phyloP scores from a whole-genome alignment of 2,888 invertebrate species.

The Scrobipalpa atriplicella region DNA sequence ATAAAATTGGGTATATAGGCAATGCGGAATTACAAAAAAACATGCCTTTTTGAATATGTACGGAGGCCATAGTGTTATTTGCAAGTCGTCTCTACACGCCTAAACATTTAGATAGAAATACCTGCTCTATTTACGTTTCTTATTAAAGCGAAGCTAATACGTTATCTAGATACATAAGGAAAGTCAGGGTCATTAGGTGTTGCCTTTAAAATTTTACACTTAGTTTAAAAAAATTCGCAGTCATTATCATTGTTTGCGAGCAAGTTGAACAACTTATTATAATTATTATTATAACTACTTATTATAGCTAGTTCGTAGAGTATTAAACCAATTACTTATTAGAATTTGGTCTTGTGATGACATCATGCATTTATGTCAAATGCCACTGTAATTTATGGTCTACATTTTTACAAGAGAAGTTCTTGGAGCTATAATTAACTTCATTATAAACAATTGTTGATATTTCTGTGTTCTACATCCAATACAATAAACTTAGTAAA shows the following conservation, averaged over 20 bases:
- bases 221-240: not conserved
- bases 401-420: not conserved
- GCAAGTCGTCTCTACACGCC: not conserved
- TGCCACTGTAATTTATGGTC: not conserved
- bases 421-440: not conserved
- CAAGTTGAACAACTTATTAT: conserved; percentile 13
- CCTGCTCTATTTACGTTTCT: not conserved
- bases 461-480: no score
- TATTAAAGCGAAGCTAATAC: not conserved
- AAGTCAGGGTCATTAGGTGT: not conserved
- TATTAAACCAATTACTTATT: conserved; percentile 2
- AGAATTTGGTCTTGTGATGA: not conserved
- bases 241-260: not conserved
- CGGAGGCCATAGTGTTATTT: not conserved
- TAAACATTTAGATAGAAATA: not conserved
- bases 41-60: not conserved
- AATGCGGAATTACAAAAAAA: not conserved
- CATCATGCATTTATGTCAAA: not conserved
- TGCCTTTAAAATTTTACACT: not conserved
- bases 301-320: not conserved
- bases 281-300: no score
- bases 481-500: no score
- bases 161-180: not conserved
- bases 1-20: no score
- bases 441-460: no score